Evolutionary conservation across 2,113 vertebrate species (phyloP).

Genomic region (Rynchops niger): DNA sequence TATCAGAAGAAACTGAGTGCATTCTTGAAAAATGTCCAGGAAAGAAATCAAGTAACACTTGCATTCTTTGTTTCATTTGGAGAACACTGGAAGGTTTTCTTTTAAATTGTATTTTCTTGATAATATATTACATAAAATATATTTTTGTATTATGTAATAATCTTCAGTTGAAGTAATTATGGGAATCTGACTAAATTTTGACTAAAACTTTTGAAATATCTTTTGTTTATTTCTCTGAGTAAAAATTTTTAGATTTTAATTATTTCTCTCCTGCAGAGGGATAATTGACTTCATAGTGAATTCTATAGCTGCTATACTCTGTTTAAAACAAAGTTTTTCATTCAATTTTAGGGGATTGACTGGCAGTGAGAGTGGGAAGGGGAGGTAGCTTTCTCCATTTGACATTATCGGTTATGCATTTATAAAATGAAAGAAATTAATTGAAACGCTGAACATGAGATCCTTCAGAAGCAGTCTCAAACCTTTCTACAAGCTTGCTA

Average conservation of each 20-base stretch:
- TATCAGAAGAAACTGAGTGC: background rate
- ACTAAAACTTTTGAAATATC: background rate
- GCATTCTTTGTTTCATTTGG: background rate
- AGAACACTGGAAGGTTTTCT: fast-evolving
- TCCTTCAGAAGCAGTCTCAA: background rate
- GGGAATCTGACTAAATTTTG: background rate
- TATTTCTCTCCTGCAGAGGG: background rate
- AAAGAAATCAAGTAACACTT: background rate
- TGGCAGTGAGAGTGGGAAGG: background rate
- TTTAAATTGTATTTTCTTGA: background rate
- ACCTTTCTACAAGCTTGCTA: background rate
- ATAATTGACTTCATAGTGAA: background rate
- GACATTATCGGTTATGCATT: background rate
- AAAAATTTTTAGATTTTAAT: background rate
- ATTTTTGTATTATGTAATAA: background rate
- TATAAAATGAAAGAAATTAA: background rate
- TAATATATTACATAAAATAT: background rate
- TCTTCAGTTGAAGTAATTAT: background rate
- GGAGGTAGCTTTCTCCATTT: background rate
- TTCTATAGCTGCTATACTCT: background rate
- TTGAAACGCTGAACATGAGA: background rate
- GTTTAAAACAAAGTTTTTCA: background rate
- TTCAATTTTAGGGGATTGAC: background rate
- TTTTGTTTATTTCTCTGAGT: background rate
- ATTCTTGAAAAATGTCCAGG: background rate